phyloP scores from a whole-genome alignment of 2,113 vertebrate species.

The Donacobius atricapilla region DNA sequence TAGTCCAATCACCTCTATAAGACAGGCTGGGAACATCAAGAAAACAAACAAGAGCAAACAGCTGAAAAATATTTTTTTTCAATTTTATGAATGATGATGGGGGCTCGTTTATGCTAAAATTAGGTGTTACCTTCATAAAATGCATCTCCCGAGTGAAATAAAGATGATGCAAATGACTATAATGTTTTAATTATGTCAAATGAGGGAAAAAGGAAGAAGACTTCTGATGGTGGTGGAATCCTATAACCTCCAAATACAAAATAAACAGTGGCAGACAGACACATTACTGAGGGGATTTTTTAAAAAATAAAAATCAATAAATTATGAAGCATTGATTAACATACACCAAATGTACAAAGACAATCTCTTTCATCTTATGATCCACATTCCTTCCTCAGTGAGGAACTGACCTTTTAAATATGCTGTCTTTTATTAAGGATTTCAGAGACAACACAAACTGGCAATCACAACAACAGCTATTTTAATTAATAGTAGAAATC shows the following conservation, averaged over 20 bases:
- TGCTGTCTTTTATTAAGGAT: neutral
- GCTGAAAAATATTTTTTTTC: neutral
- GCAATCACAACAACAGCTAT: accelerated
- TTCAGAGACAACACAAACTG: neutral
- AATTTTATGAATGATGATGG: neutral
- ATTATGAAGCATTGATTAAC: neutral
- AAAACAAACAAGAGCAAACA: neutral
- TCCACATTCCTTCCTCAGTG: neutral
- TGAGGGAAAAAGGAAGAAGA: neutral
- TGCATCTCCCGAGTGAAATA: neutral
- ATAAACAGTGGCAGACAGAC: neutral
- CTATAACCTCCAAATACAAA: neutral
- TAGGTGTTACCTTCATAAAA: neutral
- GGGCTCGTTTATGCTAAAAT: slow-evolving; percentile 5
- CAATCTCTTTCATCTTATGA: neutral
- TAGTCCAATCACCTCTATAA: neutral
- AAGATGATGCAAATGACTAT: neutral
- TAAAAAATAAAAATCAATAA: neutral
- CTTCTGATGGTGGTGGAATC: neutral
- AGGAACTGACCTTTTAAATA: neutral
- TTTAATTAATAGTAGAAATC: neutral
- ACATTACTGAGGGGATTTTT: neutral
- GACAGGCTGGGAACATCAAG: neutral
- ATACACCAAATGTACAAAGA: neutral
- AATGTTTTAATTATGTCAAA: neutral